A percentile compares a stretch with the other conserved stretches of the same genome.
phyloP scores from a whole-genome alignment of 1,140 invertebrate genomes.

The Panulirus ornatus region DNA sequence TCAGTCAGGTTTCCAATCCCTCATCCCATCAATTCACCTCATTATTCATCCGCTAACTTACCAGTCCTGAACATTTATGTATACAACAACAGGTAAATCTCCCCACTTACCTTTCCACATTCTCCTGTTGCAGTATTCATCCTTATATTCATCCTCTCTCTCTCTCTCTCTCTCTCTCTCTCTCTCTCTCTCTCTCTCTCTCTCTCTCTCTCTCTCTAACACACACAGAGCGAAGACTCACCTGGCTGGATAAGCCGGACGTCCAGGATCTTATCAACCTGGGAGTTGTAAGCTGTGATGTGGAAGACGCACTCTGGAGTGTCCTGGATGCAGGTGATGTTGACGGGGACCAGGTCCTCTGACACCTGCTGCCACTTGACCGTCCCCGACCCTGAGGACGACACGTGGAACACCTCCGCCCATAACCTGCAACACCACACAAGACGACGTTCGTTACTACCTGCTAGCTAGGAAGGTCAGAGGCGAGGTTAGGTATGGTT shows the following conservation, averaged over 20 bases:
- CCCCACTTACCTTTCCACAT: no score
- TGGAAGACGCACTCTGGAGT: conserved; percentile 96
- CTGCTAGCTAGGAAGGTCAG: no score
- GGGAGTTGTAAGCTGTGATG: conserved; percentile 98
- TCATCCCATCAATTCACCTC: no score
- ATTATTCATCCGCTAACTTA: no score
- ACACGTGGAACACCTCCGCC: conserved; percentile 98
- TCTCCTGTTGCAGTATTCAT: no score
- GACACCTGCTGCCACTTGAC: conserved; percentile 98
- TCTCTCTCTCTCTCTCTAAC: background rate
- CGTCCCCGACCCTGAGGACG: conserved; percentile 90
- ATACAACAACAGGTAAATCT: no score
- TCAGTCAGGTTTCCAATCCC: no score
- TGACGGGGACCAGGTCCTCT: conserved; percentile 97
- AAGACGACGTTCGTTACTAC: no score
- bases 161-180: background rate
- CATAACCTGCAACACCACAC: conserved; percentile 82
- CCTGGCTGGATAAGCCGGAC: conserved; percentile 97
- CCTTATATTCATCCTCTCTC: background rate
- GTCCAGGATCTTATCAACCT: conserved; percentile 98
- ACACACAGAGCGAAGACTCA: conserved; percentile 80
- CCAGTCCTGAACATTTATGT: no score
- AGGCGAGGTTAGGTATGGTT: background rate
- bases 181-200: background rate
- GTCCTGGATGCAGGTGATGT: conserved; percentile 95